Conservation (phyloP, 2,113 vertebrate species). For the Cynopterus brachyotis region DNA sequence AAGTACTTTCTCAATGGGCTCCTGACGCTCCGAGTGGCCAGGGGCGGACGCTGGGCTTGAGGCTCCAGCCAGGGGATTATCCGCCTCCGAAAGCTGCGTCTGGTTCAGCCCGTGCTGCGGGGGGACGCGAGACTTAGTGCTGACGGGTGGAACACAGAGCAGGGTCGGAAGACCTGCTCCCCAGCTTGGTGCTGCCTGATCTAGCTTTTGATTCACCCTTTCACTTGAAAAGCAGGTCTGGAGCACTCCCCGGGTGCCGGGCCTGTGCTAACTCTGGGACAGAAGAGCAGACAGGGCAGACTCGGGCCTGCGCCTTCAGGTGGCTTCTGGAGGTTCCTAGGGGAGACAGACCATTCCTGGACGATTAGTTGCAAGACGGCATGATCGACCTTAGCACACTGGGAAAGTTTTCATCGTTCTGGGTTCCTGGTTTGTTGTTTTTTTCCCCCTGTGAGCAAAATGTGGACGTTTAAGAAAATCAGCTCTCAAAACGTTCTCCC, state of each 20-base stretch:
- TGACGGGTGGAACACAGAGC: not conserved
- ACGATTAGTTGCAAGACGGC: not conserved
- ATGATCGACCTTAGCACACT: not conserved
- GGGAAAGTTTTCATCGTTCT: not conserved
- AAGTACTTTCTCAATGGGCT: conserved; percentile 68
- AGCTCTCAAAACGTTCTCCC: not conserved
- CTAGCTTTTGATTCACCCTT: not conserved
- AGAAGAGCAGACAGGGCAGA: not conserved
- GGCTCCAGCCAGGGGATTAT: not conserved
- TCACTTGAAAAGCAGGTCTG: not conserved
- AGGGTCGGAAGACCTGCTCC: not conserved
- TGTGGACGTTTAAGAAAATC: not conserved
- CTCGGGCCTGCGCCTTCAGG: not conserved
- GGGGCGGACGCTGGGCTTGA: not conserved
- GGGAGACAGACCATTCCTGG: not conserved
- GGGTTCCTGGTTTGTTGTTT: not conserved
- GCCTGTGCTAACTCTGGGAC: not conserved
- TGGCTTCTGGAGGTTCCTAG: not conserved
- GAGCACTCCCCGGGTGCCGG: not conserved
- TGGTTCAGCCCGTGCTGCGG: rapidly evolving
- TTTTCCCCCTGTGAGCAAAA: not conserved
- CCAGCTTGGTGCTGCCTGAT: not conserved
- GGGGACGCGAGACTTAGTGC: not conserved
- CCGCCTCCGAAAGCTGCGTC: not conserved
- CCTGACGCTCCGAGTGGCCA: conserved; percentile 58